Evolutionary conservation across 1,140 invertebrate genomes (phyloP).

Genomic region (Phortica variegata): DNA sequence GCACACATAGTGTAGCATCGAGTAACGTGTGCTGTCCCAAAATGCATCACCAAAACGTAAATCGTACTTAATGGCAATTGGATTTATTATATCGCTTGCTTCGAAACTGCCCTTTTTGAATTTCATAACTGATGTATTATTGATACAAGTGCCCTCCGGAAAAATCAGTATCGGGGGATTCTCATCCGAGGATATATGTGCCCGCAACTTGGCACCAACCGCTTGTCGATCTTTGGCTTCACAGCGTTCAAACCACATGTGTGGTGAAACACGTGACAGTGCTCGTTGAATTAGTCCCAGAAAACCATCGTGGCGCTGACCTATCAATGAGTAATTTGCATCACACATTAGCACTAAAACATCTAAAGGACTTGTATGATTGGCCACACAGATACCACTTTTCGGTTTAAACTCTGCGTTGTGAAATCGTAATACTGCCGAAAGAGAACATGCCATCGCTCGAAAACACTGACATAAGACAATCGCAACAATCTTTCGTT

Average conservation of each 20-base stretch:
- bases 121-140: constrained; percentile 42
- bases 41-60: constrained; percentile 30
- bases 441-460: constrained; percentile 21
- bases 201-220: constrained; percentile 5
- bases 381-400: constrained; percentile 34
- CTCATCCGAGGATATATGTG: constrained; percentile 9
- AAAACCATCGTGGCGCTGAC: constrained; percentile 33
- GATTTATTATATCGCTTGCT: constrained; percentile 29
- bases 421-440: constrained; percentile 26
- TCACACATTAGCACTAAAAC: constrained; percentile 37
- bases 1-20: constrained; percentile 32
- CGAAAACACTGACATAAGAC: constrained; percentile 22
- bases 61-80: constrained; percentile 32
- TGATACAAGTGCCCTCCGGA: constrained; percentile 39
- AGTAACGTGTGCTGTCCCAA: constrained; percentile 33
- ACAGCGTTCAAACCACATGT: constrained; percentile 35
- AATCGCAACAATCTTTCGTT: constrained; percentile 8
- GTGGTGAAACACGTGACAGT: constrained; percentile 22
- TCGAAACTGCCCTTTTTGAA: constrained; percentile 38
- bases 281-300: constrained; percentile 27
- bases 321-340: constrained; percentile 32
- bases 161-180: constrained; percentile 30
- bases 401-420: constrained; percentile 19
- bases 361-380: constrained; percentile 34
- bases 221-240: constrained; percentile 21